A percentile compares a stretch with the other conserved stretches of the same genome.
These are phyloP conservation scores for Germaria angustata DNA, from an alignment of 2,888 invertebrate species.

Conservation along the genomic window DNA sequence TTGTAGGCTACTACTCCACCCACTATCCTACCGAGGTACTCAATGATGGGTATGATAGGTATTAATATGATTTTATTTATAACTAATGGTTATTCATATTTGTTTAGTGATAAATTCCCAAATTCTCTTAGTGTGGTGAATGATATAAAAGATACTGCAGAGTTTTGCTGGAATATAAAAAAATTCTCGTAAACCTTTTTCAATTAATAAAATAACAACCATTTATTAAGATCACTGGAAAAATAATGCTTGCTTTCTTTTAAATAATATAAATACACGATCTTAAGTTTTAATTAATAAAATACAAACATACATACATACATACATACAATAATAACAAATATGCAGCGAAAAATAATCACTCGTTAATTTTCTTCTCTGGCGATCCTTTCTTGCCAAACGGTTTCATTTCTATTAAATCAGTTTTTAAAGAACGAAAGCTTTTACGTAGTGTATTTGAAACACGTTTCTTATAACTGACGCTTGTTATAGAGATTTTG, in stretches of 20 bases:
- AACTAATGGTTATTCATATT: too few species aligned
- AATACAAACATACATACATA: slow-evolving; percentile 18
- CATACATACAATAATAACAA: slow-evolving; percentile 24
- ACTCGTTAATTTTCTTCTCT: slow-evolving; percentile 65
- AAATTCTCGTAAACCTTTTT: too few species aligned
- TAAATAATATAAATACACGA: slow-evolving; percentile 11
- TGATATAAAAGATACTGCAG: too few species aligned
- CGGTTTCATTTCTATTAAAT: slow-evolving; percentile 75
- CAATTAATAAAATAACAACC: slow-evolving; percentile 13
- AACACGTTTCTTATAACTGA: slow-evolving; percentile 75
- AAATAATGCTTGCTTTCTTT: slow-evolving; percentile 27
- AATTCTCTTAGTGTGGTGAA: too few species aligned
- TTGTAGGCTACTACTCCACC: too few species aligned
- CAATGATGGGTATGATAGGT: too few species aligned
- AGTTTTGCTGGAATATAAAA: too few species aligned
- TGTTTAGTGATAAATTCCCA: too few species aligned
- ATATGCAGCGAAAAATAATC: neutral
- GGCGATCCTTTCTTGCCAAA: slow-evolving; percentile 72
- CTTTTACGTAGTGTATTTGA: slow-evolving; percentile 75
- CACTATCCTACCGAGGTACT: too few species aligned
- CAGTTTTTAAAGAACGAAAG: slow-evolving; percentile 76
- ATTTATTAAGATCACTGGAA: slow-evolving; percentile 50
- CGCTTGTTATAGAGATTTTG: slow-evolving; percentile 73
- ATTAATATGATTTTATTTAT: too few species aligned
- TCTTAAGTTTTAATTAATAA: slow-evolving; percentile 25